phyloP scores from a whole-genome alignment of 2,113 vertebrate genomes.

The Phaethornis superciliosus region DNA sequence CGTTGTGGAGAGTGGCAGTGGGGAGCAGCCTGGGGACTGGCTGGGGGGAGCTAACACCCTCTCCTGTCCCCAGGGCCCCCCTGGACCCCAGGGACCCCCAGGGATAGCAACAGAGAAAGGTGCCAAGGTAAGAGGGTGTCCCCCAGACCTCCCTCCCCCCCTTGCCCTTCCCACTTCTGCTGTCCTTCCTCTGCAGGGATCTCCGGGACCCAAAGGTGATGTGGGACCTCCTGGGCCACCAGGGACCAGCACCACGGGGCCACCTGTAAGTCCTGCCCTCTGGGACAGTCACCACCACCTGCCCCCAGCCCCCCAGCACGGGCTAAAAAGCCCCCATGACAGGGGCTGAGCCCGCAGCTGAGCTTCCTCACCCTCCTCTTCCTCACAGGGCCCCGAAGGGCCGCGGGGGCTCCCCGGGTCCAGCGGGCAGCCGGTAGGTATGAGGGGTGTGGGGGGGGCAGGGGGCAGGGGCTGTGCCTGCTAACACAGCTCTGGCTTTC shows the following conservation, averaged over 20 bases:
- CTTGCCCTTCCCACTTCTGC: neutral
- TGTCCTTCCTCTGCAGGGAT: conserved; percentile 62
- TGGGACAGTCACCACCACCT: fast-evolving
- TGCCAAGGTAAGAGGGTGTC: conserved; percentile 77
- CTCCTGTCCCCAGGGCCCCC: conserved; percentile 75
- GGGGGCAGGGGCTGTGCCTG: fast-evolving
- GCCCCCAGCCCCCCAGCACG: fast-evolving
- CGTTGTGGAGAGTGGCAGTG: fast-evolving
- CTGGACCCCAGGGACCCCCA: conserved; percentile 79
- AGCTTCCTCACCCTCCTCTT: neutral
- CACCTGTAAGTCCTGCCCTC: conserved; percentile 74
- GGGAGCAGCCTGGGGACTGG: neutral
- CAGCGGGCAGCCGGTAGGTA: conserved; percentile 70
- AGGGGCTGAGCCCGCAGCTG: fast-evolving
- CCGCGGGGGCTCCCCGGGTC: conserved; percentile 62
- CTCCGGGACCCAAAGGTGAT: conserved; percentile 78
- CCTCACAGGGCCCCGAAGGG: conserved; percentile 67
- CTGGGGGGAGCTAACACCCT: fast-evolving
- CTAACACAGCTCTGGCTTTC: conserved; percentile 8
- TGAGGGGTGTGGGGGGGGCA: neutral
- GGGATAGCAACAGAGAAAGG: conserved; percentile 74
- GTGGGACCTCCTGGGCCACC: conserved; percentile 80
- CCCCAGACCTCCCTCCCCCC: neutral
- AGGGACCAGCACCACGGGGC: conserved; percentile 76
- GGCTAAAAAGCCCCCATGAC: fast-evolving